Conservation (phyloP, 2,113 vertebrate genomes). For the Stomatorhinus ivindoensis region DNA sequence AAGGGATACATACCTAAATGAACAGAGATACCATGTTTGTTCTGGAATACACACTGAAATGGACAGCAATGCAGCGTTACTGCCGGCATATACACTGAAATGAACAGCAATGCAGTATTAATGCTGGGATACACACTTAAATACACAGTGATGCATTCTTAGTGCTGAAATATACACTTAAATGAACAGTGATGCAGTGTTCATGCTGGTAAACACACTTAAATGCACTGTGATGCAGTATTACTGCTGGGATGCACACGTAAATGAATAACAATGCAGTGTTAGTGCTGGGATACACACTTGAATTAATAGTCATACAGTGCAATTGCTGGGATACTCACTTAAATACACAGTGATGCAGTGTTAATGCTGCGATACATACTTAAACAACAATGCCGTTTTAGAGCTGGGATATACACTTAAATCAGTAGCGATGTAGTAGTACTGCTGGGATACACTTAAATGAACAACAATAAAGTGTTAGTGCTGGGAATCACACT, state of each 20-base stretch:
- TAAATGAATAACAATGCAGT: background rate
- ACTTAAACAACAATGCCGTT: background rate
- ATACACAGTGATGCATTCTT: background rate
- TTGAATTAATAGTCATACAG: background rate
- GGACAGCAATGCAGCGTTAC: background rate
- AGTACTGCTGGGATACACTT: background rate
- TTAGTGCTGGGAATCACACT: background rate
- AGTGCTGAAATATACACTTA: background rate
- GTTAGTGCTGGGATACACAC: background rate
- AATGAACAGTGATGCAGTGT: background rate
- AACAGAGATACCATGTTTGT: background rate
- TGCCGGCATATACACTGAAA: background rate
- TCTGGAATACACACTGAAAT: background rate
- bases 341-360: background rate
- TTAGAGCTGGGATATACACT: background rate
- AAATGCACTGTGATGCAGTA: background rate
- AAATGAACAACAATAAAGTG: background rate
- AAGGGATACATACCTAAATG: background rate
- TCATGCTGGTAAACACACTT: background rate
- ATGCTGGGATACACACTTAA: background rate
- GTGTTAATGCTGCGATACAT: background rate
- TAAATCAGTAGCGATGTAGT: background rate
- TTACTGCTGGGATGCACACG: background rate
- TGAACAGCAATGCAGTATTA: background rate
- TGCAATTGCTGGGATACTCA: background rate